Evolutionary conservation across 2,888 invertebrate species (phyloP).

Genomic region (Apodemia zela): DNA sequence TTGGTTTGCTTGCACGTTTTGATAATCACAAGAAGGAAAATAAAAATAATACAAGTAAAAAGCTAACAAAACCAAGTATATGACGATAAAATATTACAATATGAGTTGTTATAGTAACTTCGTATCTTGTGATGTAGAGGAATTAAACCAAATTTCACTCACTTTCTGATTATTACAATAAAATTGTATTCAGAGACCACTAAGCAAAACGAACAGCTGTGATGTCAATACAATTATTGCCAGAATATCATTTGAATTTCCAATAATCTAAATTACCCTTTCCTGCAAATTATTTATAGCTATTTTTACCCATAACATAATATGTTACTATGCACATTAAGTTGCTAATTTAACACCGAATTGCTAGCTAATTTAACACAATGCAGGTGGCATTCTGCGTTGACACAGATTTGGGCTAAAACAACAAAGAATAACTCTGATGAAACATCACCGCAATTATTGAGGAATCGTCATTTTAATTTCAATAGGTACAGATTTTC

Average conservation of each 20-base stretch:
- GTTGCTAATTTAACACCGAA: too few species aligned
- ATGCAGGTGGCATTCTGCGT: too few species aligned
- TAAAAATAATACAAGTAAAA: constrained; percentile 58
- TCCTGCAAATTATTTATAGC: neutral
- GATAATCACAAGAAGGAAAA: constrained; percentile 60
- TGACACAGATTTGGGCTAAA: too few species aligned
- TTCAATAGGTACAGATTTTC: too few species aligned
- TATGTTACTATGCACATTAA: neutral
- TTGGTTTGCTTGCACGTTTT: constrained; percentile 48
- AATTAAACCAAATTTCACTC: constrained; percentile 57
- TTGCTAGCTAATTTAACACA: too few species aligned
- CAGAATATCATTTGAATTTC: constrained; percentile 32
- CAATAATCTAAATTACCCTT: constrained; percentile 8
- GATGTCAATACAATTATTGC: constrained; percentile 70
- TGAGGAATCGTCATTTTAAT: too few species aligned
- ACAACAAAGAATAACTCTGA: too few species aligned
- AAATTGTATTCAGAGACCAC: constrained; percentile 51
- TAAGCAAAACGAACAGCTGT: constrained; percentile 75
- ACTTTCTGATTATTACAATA: constrained; percentile 69
- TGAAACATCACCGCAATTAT: too few species aligned
- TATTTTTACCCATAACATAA: too few species aligned
- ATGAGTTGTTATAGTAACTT: constrained; percentile 33
- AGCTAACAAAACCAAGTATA: constrained; percentile 49
- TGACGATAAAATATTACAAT: constrained; percentile 40
- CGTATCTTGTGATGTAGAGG: constrained; percentile 41